Base-by-base conservation (phyloP, 2,797 vertebrate genomes). In the Anguilla marmorata region DNA sequence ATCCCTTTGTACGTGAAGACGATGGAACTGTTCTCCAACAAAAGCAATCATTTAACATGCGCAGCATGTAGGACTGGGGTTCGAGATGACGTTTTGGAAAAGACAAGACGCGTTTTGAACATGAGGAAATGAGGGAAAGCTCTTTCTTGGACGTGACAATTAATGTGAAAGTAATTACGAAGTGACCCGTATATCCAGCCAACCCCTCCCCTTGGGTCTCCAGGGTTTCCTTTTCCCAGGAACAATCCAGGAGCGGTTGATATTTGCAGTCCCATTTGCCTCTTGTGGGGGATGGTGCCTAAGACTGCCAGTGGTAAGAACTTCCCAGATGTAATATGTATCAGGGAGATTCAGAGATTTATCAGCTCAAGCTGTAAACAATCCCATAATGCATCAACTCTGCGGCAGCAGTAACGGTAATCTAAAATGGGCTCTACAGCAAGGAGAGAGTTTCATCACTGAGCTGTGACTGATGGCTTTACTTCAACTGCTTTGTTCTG, bases 401-500 rank as follows among this genome's bases (percentile, higher is more conserved):
- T 41, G 79, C 45, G 21, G 79, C 21, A 21, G 45, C 79, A n/a
- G 79, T 82, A 82, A 82, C 45, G 5, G 19, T 50, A 50, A 82
- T 82, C 41, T 48, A 82, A 50, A 48, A 48, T n/a, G 41, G 33
- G 74, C 33, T 76, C 74, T 79, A 79, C 16, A 82, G 79, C 79
- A 50, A 82, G 79, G 16, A 50, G 41, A 82, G 19, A 9, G 45
- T 82, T 82, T 50, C 79, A 82, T 82, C 79, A n/a, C 41, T 50
- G 19, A 3, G 8, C 74, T 79, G 69, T 74, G 69, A 74, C 30
- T 74, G 37, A 79, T 79, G 33, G 33, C 45, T 82, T 82, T 45
- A 82, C 79, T 82, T 50, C 33, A 80, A 79, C 6, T 48, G 41
- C 45, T 48, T 82, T 82, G 41, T 48, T 82, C 79, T 82, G 79